Percentiles rank a stretch among this genome's conserved stretches.
Conservation (phyloP, 2,888 invertebrate genomes). For the Caenorhabditis becei region DNA sequence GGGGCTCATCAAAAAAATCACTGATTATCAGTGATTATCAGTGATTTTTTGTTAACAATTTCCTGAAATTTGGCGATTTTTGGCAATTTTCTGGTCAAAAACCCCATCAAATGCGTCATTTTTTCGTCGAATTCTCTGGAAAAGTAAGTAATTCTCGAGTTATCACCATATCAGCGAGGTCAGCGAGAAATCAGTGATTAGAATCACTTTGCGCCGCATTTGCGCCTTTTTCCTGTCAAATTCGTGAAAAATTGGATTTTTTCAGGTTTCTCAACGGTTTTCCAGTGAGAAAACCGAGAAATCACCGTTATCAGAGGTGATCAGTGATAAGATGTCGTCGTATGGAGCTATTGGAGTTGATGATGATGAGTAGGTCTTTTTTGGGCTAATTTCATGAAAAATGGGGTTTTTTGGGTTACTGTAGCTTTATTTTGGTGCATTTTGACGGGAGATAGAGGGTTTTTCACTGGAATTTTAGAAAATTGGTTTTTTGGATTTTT, state of each 20-base stretch:
- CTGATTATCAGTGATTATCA: background rate
- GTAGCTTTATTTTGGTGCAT: background rate
- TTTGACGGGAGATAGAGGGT: background rate
- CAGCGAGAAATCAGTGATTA: slow-evolving; percentile 11
- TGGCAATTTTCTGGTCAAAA: background rate
- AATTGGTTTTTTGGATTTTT: background rate
- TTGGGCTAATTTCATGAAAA: background rate
- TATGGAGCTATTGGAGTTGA: slow-evolving; percentile 74
- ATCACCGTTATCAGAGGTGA: slow-evolving; percentile 5
- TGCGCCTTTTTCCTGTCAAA: slow-evolving; percentile 17
- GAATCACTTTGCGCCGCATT: slow-evolving; percentile 8
- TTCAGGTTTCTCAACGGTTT: slow-evolving; percentile 39
- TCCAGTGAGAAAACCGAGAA: slow-evolving; percentile 14
- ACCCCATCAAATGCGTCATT: slow-evolving; percentile 32
- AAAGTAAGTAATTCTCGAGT: slow-evolving; percentile 14
- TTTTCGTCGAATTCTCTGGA: slow-evolving; percentile 40
- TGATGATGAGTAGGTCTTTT: slow-evolving; percentile 67
- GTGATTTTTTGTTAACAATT: too few species aligned
- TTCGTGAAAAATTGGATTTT: slow-evolving; percentile 7
- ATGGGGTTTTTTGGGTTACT: background rate
- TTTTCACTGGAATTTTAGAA: background rate
- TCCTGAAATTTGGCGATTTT: background rate
- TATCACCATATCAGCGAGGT: slow-evolving; percentile 6
- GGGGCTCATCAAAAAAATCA: background rate
- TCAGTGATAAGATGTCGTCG: slow-evolving; percentile 66